A percentile compares a stretch with the other conserved stretches of the same genome.
Evolutionary conservation across 1,140 invertebrate genomes (phyloP).

Genomic region (Hyposmocoma kahamanoa): DNA sequence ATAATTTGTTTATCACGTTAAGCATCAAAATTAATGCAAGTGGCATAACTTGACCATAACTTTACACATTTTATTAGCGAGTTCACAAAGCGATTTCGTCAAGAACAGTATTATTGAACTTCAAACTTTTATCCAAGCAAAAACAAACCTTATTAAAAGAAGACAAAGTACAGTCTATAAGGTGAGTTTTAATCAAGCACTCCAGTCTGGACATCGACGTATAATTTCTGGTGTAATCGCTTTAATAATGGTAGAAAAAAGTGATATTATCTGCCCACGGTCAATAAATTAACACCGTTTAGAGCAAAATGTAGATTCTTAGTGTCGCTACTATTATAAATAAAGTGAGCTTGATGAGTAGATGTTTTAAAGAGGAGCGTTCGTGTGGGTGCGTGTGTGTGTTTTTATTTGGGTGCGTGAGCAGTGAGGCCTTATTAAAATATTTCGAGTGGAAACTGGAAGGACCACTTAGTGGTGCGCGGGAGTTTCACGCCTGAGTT

Average conservation of each 20-base stretch:
- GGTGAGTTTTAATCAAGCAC: constrained; percentile 26
- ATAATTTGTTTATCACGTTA: constrained; percentile 73
- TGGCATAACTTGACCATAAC: constrained; percentile 69
- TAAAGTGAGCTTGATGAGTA: constrained; percentile 43
- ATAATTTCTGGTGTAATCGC: constrained; percentile 72
- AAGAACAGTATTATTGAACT: constrained; percentile 45
- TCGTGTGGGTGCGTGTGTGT: constrained; percentile 55
- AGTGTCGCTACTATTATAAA: constrained; percentile 71
- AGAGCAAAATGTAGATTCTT: constrained; percentile 72
- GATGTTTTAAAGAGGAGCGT: constrained; percentile 43
- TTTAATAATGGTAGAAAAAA: constrained; percentile 71
- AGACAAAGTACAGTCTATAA: constrained; percentile 14
- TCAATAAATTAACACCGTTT: constrained; percentile 74
- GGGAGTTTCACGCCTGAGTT: constrained; percentile 70
- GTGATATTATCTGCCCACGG: constrained; percentile 72
- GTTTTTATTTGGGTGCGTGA: constrained; percentile 71
- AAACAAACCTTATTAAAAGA: not conserved
- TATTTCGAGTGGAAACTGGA: constrained; percentile 73
- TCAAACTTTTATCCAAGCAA: constrained; percentile 10
- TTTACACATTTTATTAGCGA: constrained; percentile 71
- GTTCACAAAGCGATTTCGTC: constrained; percentile 63
- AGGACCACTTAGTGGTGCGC: constrained; percentile 71
- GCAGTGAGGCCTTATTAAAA: constrained; percentile 72
- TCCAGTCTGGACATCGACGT: constrained; percentile 52
- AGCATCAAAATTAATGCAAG: constrained; percentile 73